Base-by-base conservation (phyloP, 2,797 vertebrate genomes). In the Thalassophryne amazonica region DNA sequence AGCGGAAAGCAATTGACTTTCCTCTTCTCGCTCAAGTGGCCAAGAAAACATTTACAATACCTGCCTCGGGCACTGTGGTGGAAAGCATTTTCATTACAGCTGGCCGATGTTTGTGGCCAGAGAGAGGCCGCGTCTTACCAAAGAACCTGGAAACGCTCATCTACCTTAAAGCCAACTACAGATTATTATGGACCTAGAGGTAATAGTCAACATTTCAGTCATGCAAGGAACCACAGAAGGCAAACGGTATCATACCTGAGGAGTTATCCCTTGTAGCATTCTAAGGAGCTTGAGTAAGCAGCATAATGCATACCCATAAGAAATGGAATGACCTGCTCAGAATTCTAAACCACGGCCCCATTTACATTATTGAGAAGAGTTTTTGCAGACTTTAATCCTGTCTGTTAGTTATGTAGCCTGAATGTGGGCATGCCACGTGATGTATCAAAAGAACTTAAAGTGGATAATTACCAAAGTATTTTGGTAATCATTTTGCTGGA, bases 161-260 rank as follows among this genome's bases (percentile, higher is more conserved):
- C 81, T 91, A 89, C 87, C 84, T 92, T 78, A 91, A 91, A 82
- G 88, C 89, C 15, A 91, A 92, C 67, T 91, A 88, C 68, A 86
- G 80, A 77, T 71, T 91, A 70, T 75, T 92, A 56, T 91, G 90
- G 90, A 85, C 83, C 38, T 90, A 89, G 68, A 43, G 20, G 18
- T 33, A 17, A 24, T 12, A 37, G 6, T 59, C 12, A 17, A n/a
- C 29, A 11, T 38, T 60, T 47, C 1, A 51, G 51, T 48, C 21
- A 64, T 30, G 14, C 11, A 11, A 53, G 60, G 36, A 47, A 27
- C 40, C 59, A 24, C 41, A 46, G 14, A 27, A 34, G 34, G 42
- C 21, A 9, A 28, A 42, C 16, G 18, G 17, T 13, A 55, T 64
- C 70, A 36, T 56, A 33, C 7, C 17, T 63, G 21, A 41, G 51